Percentiles rank a stretch among this genome's conserved stretches.
Evolutionary conservation across 2,797 vertebrate genomes (phyloP).

Genomic region (Triplophysa bombifrons): DNA sequence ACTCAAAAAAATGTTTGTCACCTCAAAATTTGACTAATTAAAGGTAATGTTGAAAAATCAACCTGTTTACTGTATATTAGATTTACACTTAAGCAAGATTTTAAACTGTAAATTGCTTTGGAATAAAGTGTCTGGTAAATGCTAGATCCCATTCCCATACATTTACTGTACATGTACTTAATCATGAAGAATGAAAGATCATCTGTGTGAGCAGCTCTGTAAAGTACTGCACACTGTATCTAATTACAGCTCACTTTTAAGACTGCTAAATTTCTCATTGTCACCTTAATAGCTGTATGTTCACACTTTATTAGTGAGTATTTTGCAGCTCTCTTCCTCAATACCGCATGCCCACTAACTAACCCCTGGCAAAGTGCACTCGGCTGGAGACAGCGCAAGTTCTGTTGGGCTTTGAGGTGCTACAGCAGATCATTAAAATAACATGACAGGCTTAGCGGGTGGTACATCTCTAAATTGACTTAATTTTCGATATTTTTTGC

Average conservation of each 20-base stretch:
- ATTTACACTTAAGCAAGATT: not conserved
- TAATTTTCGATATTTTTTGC: constrained; percentile 56
- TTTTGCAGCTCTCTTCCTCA: constrained; percentile 61
- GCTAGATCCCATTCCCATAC: constrained; percentile 28
- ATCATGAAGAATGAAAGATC: constrained; percentile 36
- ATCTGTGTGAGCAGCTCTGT: constrained; percentile 52
- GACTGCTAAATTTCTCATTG: constrained; percentile 68
- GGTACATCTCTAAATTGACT: constrained; percentile 56
- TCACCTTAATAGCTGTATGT: constrained; percentile 66
- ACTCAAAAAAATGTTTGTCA: not conserved
- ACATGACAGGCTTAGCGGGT: constrained; percentile 56
- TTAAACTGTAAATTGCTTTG: not conserved
- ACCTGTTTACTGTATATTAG: not conserved
- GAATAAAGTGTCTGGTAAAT: too few relatives aligned
- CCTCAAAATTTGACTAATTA: too few relatives aligned
- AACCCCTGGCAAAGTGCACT: constrained; percentile 55
- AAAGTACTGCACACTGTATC: constrained; percentile 56
- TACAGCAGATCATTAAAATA: constrained; percentile 61
- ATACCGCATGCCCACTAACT: constrained; percentile 60
- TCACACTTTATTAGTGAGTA: constrained; percentile 67
- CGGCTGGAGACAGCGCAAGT: constrained; percentile 46
- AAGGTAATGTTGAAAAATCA: not conserved
- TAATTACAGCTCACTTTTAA: constrained; percentile 62
- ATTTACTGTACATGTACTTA: constrained; percentile 44
- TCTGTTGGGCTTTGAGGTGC: constrained; percentile 60